Evolutionary conservation across 2,888 invertebrate genomes (phyloP), one percentile per base, ranked within the genome.

Genomic region (Caenorhabditis plicata): DNA sequence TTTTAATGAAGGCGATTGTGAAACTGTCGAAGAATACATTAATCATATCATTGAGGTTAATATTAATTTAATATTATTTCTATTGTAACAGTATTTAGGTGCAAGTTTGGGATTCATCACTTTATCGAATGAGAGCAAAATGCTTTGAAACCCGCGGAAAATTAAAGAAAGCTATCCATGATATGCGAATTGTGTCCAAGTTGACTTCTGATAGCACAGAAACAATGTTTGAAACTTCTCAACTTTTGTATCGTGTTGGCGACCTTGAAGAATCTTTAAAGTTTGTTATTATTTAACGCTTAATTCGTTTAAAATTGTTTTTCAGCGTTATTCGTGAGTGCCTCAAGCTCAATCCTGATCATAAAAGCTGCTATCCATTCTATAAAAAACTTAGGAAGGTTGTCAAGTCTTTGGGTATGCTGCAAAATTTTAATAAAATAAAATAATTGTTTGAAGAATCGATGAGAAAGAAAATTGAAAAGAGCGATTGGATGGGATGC

Each of bases 311-410:
- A 7, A 20, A 22, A 40, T 26, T 7, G 19, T 11, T n/a, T 78
- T 80, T 29, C 81, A 88, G 87, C 83, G 92, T 95, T 83, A 89
- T 98, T 66, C 88, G 98, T 19, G 95, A 98, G 82, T 99, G 98
- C 82, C 86, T 99, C 17, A 93, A 91, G 81, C 85, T 95, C 35
- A 96, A 99, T 83, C 95, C 95, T 0, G 98, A 99, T 76, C 94
- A 99, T 84, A 92, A 92, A 83, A 86, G 89, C 75, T 98, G 96
- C 83, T 93, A 93, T 83, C 88, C 90, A 19, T 89, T 93, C 79
- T 98, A 99, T 85, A 98, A 96, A 82, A 91, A 90, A 81, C 85
- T 96, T 27, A 93, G 93, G 82, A 93, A 94, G 81, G 86, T 98
- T 13, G 91, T 90, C 17, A 81, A 80, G 52, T 69, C 80, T 62